Evolutionary conservation across 2,888 invertebrate genomes (phyloP), one percentile per base, ranked within the genome.

Genomic region (Craniophora ligustri): DNA sequence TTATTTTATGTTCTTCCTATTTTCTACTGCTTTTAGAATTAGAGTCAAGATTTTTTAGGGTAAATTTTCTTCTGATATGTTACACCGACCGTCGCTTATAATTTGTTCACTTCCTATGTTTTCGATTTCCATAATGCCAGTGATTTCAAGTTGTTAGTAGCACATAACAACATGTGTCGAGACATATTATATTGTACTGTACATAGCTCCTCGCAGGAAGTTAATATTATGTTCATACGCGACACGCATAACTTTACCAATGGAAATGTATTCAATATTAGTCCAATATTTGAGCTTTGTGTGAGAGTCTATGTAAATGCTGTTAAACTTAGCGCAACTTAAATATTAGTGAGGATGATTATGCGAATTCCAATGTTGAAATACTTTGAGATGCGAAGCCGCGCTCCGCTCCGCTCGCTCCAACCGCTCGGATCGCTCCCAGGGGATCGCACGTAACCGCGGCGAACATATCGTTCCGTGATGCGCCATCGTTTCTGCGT

Each of bases 251-350:
- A 45, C 8, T 16, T n/a, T 15, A 23, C 15, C n/a, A 11, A 21
- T 3, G 40, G 13, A 34, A 56, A 53, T 56, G 47, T 40, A 44
- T 63, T 54, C 61, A 54, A 59, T 62, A 68, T 48, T 21, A 41
- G 39, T 51, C 47, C 44, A 35, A 46, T 65, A 65, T 55, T 61
- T 61, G 30, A 16, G 49, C 51, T 32, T 66, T 57, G 63, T 69
- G 66, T 63, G 56, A 63, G 54, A 69, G 66, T 65, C 44, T 73
- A 76, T 76, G 79, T 69, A 76, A 72, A 76, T 69, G 60, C 42
- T 44, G 63, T 42, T 56, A 49, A 54, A 57, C 51, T 67, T 67
- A 39, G 56, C 53, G 47, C 61, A 65, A 71, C 56, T 68, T 71
- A 68, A 64, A 71, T 72, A 64, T 75, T 73, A 63, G 69, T 34